Percentiles rank a stretch among this genome's conserved stretches.
Conservation (phyloP, 2,888 invertebrate species). For the Schrankia costaestrigalis region DNA sequence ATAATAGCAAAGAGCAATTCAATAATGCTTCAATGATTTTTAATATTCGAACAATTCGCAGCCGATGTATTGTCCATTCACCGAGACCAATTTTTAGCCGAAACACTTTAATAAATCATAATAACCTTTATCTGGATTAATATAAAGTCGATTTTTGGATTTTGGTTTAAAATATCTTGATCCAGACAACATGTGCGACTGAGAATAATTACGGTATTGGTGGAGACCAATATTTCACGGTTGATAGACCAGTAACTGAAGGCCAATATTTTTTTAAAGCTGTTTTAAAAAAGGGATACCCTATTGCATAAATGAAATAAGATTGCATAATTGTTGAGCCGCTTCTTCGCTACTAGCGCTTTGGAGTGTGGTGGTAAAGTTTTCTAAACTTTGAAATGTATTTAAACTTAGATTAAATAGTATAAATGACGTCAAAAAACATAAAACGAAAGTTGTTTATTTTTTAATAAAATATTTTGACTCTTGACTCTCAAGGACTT, state of each 20-base stretch:
- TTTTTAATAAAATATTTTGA: not conserved
- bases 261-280: constrained; percentile 34
- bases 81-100: constrained; percentile 50
- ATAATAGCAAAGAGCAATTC: constrained; percentile 70
- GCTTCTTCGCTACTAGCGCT: too few relatives aligned
- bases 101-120: constrained; percentile 8
- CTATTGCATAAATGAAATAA: constrained; percentile 15
- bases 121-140: constrained; percentile 14
- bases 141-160: constrained; percentile 27
- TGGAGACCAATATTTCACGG: constrained; percentile 43
- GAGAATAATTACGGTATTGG: constrained; percentile 39
- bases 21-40: constrained; percentile 74
- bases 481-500: not conserved
- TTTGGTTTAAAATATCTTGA: constrained; percentile 17
- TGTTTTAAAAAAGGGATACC: constrained; percentile 19
- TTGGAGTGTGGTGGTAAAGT: too few relatives aligned
- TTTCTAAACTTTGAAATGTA: too few relatives aligned
- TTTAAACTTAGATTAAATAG: too few relatives aligned
- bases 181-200: constrained; percentile 37
- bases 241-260: constrained; percentile 36
- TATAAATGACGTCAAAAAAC: too few relatives aligned
- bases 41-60: constrained; percentile 71
- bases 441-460: too few relatives aligned
- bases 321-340: too few relatives aligned
- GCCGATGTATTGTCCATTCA: constrained; percentile 61